These are phyloP conservation scores for Chondrosia reniformis DNA, from an alignment of 37 sponge, comb jelly and placozoan species.

Conservation along the genomic window DNA sequence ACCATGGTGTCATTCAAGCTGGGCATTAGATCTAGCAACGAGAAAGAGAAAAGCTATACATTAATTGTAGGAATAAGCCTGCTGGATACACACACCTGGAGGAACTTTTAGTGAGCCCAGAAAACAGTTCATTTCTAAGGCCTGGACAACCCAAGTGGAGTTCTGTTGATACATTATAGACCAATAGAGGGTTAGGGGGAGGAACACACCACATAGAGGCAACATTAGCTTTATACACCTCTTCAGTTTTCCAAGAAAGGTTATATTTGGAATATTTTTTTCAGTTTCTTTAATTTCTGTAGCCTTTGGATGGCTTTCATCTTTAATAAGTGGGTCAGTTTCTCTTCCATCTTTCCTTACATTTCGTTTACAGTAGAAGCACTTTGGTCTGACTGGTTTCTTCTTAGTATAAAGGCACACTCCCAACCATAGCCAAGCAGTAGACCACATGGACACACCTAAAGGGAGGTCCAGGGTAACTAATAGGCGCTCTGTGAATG, in stretches of 20 bases:
- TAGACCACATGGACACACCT: constrained; percentile 25
- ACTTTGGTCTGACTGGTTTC: constrained; percentile 19
- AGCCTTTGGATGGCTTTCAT: not conserved
- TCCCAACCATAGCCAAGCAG: constrained; percentile 28
- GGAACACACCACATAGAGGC: constrained; percentile 45
- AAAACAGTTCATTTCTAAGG: constrained; percentile 62
- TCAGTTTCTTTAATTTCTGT: not conserved
- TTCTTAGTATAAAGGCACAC: constrained; percentile 34
- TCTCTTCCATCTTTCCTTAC: not conserved
- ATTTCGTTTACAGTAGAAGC: not conserved
- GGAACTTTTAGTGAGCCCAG: constrained; percentile 55
- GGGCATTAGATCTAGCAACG: constrained; percentile 75
- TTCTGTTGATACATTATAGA: constrained; percentile 71
- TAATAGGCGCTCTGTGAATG: too few species aligned
- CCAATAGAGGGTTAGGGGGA: constrained; percentile 68
- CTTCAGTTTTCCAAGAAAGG: not conserved
- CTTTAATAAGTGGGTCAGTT: not conserved
- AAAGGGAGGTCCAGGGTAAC: not conserved
- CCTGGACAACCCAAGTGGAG: constrained; percentile 75
- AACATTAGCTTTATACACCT: constrained; percentile 26
- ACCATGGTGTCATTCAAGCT: constrained; percentile 71
- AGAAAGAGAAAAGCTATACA: too few species aligned
- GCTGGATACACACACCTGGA: constrained; percentile 40
- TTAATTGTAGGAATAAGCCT: not conserved
- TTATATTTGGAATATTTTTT: not conserved